Evolutionary conservation across 1,140 invertebrate genomes (phyloP).

Genomic region (Cyclargus thomasi): DNA sequence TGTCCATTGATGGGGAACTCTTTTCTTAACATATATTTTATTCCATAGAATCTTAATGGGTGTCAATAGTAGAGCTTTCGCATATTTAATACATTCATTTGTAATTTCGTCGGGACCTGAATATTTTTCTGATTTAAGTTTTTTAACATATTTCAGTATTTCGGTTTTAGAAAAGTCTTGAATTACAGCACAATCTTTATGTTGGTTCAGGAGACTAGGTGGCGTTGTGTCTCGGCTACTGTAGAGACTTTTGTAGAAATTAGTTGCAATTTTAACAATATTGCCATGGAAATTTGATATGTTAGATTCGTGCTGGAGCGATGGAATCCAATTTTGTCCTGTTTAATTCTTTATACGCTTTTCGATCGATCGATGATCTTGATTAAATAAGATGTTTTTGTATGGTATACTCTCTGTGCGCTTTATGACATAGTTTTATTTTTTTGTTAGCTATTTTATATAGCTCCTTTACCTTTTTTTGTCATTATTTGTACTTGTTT

Average conservation of each 20-base stretch:
- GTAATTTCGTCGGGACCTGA: conserved; percentile 25
- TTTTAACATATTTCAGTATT: conserved; percentile 11
- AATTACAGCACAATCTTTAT: conserved; percentile 6
- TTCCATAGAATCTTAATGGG: conserved; percentile 30
- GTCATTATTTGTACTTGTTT: conserved; percentile 29
- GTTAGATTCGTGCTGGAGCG: conserved; percentile 19
- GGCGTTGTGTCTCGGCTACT: conserved; percentile 18
- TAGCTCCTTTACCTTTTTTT: conserved; percentile 32
- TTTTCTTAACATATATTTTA: conserved; percentile 33
- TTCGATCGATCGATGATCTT: conserved; percentile 31
- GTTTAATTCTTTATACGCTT: conserved; percentile 34
- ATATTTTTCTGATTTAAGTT: conserved; percentile 28
- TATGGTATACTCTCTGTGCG: conserved; percentile 27
- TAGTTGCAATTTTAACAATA: conserved; percentile 32
- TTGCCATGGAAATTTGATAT: conserved; percentile 26
- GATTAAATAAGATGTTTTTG: conserved; percentile 26
- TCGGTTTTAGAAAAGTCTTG: conserved; percentile 24
- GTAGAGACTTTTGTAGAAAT: conserved; percentile 31
- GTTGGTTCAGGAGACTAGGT: not conserved
- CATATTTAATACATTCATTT: conserved; percentile 29
- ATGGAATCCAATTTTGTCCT: conserved; percentile 32
- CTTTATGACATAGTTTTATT: conserved; percentile 34
- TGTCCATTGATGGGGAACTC: conserved; percentile 32
- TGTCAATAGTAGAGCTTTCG: conserved; percentile 24
- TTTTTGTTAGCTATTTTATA: conserved; percentile 39